Evolutionary conservation across 2,113 vertebrate species (phyloP), one percentile per base, ranked within the genome.

Genomic region (Triplophysa tibetana): DNA sequence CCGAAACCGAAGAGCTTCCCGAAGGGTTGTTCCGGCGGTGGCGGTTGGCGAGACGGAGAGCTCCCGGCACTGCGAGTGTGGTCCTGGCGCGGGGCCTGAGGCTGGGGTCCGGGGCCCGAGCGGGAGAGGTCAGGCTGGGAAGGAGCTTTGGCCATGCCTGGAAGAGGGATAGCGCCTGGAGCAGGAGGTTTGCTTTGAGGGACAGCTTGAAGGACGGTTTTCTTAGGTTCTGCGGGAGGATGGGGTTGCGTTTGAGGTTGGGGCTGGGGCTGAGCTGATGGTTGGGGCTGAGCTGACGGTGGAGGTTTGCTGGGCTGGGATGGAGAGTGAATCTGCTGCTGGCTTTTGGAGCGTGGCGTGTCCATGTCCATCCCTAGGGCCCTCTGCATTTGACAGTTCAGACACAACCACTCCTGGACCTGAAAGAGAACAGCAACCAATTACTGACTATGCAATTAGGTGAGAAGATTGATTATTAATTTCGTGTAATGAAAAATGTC

Each of bases 321-420:
- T 10, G 97, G 96, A 69, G 96, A 97, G 86, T 95, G 93, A 78
- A 98, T 94, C 90, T 98, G 97, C 84, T 98, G 98, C 91, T 98
- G 97, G 90, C 97, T 99, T 88, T 97, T 98, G 89, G 96, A 97
- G 78, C 95, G 94, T 58, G 97, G 95, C n/a, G 97, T 98, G 78
- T 94, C 97, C 97, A 99, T 98, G 90, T 99, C 96, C 96, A 98
- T 99, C 73, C 98, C 98, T 88, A 99, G 85, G 0, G 98, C 97
- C 87, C 98, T 94, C 92, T 99, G 97, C 97, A 99, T 99, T 95
- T 99, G 98, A 92, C 98, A 99, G 90, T 99, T 99, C 86, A 99
- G 92, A 90, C 98, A 99, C 67, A 99, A 90, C 98, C 98, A 99
- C 88, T 99, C 98, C 81, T 99, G 94, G 67, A 99, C 96, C 98